Percentiles rank a stretch among this genome's conserved stretches.
Evolutionary conservation across 1,140 invertebrate species (phyloP).

Genomic region (Heliconius hewitsoni): DNA sequence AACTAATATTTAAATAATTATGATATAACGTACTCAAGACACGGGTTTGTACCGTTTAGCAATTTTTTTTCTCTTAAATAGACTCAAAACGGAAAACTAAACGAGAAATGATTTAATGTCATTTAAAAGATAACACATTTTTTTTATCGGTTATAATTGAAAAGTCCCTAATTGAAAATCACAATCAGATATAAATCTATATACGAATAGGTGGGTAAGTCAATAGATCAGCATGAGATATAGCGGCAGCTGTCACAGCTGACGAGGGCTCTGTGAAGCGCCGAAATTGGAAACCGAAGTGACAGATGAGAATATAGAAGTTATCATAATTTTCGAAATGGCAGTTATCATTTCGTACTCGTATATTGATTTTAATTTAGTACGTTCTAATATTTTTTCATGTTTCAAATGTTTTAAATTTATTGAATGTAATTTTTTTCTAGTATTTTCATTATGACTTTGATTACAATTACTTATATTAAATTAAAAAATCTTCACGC

Average conservation of each 20-base stretch:
- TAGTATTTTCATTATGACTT: too few relatives aligned
- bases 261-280: conserved; percentile 49
- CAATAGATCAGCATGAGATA: conserved; percentile 22
- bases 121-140: background rate
- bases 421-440: too few relatives aligned
- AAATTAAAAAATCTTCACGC: too few relatives aligned
- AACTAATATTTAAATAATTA: too few relatives aligned
- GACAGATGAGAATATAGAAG: conserved; percentile 35
- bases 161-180: background rate
- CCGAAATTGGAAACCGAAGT: conserved; percentile 48
- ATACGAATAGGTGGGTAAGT: background rate
- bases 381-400: background rate
- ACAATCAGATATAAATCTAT: background rate
- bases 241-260: conserved; percentile 41
- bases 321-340: conserved; percentile 22
- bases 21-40: background rate
- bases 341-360: conserved; percentile 11
- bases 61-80: background rate
- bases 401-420: background rate
- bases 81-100: background rate
- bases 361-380: conserved; percentile 20
- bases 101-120: background rate
- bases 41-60: background rate
- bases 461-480: too few relatives aligned
- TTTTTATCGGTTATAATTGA: background rate